Base-by-base conservation (phyloP, 1,140 invertebrate species). In the Drosophila eugracilis region DNA sequence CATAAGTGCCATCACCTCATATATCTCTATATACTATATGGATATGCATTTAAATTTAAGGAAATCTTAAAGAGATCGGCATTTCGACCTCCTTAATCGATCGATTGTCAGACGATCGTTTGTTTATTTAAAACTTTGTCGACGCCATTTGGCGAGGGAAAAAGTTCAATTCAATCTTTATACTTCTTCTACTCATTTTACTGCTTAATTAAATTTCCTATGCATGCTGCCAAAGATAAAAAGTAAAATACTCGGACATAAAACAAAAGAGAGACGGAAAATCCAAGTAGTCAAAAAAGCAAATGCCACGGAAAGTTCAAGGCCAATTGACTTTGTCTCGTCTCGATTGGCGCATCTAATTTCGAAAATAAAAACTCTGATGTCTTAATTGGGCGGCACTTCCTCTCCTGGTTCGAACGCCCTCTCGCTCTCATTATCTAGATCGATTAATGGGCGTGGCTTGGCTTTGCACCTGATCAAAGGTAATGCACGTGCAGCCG, bases 171-270 rank as follows among this genome's bases (percentile, higher is more conserved):
- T 58, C 14, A 63, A 45, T 59, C 53, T 65, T 63, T 22, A 15
- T 60, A 24, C 37, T 44, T 63, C 39, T 55, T 71, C 34, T 49
- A 66, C 28, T 52, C 15, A 41, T 57, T 76, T 62, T 44, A 53
- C 39, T 63, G 49, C 41, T 84, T 60, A 79, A 72, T 76, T 63
- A 72, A 77, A 67, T 86, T 85, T 85, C 77, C 77, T 74, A 77
- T 81, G 69, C 58, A 65, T 22, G 30, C 32, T 85, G 81, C 81
- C 81, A 85, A 78, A 69, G 42, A 66, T 66, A 63, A 71, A 50
- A 54, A 73, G 50, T 30, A 39, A 53, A 72, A 60, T 39, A 60
- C n/a, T n/a, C n/a, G n/a, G n/a, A n/a, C 57, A 63, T 55, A 57
- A 26, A 52, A 17, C 15, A 36, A 37, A 60, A n/a, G n/a, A 24